These are phyloP conservation scores for Mylabris phalerata DNA, from an alignment of 1,140 invertebrate genomes.

Conservation along the genomic window DNA sequence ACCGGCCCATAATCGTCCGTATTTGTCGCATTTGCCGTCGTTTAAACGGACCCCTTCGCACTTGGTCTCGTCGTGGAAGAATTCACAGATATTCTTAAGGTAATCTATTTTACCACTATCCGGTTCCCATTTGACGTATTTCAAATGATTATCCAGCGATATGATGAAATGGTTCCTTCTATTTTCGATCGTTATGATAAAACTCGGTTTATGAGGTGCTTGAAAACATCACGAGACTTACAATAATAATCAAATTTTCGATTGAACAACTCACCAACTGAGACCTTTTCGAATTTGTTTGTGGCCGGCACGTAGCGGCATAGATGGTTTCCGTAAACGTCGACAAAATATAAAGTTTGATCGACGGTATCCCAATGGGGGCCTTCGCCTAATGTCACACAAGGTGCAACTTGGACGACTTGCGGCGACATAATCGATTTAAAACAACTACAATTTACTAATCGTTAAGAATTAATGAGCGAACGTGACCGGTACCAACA, in stretches of 20 bases:
- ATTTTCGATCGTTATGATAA: too few relatives aligned
- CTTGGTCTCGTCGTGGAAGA: too few relatives aligned
- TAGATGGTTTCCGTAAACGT: slow-evolving; percentile 51
- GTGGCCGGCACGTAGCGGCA: slow-evolving; percentile 23
- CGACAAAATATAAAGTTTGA: slow-evolving; percentile 58
- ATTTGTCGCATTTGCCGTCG: slow-evolving; percentile 76
- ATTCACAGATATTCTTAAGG: too few relatives aligned
- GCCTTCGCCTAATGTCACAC: slow-evolving; percentile 47
- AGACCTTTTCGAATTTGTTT: slow-evolving; percentile 18
- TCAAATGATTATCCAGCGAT: too few relatives aligned
- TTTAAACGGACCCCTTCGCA: slow-evolving; percentile 53
- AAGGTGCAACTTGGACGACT: slow-evolving; percentile 13
- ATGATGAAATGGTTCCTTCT: too few relatives aligned
- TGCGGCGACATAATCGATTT: slow-evolving; percentile 8
- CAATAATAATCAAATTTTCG: neutral
- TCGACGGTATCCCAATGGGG: slow-evolving; percentile 60
- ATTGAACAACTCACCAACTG: slow-evolving; percentile 15
- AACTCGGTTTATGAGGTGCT: neutral
- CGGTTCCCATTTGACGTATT: too few relatives aligned
- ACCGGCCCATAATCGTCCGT: slow-evolving; percentile 60
- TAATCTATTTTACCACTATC: too few relatives aligned
- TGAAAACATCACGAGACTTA: neutral
- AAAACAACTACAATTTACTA: neutral
- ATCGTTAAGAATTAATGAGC: too few relatives aligned
- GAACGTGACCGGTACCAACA: too few relatives aligned